A percentile compares a stretch with the other conserved stretches of the same genome.
phyloP scores from a whole-genome alignment of 2,888 invertebrate species.

The Cheilosia urbana region DNA sequence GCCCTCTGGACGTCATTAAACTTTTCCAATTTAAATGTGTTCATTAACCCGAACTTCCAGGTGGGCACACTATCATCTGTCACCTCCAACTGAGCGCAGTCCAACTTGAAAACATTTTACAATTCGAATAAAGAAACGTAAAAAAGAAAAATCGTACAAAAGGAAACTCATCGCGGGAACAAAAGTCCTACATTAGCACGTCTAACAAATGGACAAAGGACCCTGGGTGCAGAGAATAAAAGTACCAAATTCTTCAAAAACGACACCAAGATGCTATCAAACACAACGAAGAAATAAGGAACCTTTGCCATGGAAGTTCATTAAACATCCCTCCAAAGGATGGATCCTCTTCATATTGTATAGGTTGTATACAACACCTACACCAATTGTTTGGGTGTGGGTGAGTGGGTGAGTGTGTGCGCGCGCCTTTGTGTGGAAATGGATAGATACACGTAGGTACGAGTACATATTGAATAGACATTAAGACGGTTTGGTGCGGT shows the following conservation, averaged over 20 bases:
- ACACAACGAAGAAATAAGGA: conserved; percentile 43
- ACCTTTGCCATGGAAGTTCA: conserved; percentile 57
- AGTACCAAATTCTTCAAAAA: conserved; percentile 29
- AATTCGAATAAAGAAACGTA: conserved; percentile 13
- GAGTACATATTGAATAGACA: conserved; percentile 36
- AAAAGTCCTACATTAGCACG: conserved; percentile 33
- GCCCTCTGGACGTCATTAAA: conserved; percentile 47
- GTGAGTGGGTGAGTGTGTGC: not conserved
- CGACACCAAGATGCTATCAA: conserved; percentile 42
- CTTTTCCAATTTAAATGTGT: conserved; percentile 74
- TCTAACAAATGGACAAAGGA: conserved; percentile 32
- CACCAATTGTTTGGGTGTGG: not conserved
- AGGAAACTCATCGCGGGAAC: not conserved
- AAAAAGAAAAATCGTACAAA: conserved; percentile 12
- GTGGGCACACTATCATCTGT: conserved; percentile 13
- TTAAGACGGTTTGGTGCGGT: conserved; percentile 34
- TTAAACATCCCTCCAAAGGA: conserved; percentile 55
- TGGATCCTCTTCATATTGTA: conserved; percentile 20
- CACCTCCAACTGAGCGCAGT: not conserved
- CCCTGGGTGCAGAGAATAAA: conserved; percentile 26
- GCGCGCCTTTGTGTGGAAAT: conserved; percentile 31
- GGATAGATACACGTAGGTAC: conserved; percentile 4
- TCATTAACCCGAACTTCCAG: conserved; percentile 57
- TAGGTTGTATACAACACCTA: conserved; percentile 10
- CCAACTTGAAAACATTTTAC: conserved; percentile 31